A percentile compares a stretch with the other conserved stretches of the same genome.
phyloP scores from a whole-genome alignment of 2,113 vertebrate genomes.

The Alligator sinensis region DNA sequence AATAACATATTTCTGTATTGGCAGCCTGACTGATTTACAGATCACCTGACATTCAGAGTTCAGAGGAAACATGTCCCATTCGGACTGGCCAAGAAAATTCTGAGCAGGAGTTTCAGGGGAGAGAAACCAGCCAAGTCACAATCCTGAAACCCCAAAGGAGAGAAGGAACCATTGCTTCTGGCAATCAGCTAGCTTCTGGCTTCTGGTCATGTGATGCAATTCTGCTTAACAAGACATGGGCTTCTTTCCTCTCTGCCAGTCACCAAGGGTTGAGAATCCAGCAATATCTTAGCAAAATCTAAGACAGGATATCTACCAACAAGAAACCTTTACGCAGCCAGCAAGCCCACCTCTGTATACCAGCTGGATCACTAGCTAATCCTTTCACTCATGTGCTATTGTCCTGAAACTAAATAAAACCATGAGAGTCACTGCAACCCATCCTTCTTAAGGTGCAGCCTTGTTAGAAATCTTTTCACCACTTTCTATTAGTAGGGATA shows the following conservation, averaged over 20 bases:
- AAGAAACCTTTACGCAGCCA: background rate
- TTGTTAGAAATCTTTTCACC: background rate
- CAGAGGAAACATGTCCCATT: background rate
- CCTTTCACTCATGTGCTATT: background rate
- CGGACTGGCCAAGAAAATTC: background rate
- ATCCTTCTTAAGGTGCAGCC: background rate
- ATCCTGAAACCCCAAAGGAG: background rate
- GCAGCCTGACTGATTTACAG: background rate
- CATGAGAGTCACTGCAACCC: background rate
- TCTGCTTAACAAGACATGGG: background rate
- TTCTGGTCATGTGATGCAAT: background rate
- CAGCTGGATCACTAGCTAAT: background rate
- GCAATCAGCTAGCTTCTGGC: background rate
- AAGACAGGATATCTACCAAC: background rate
- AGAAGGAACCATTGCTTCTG: background rate
- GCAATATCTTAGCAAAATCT: background rate
- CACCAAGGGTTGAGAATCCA: background rate
- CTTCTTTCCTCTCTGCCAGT: background rate
- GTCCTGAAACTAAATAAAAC: background rate
- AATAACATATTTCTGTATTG: background rate
- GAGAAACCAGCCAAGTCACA: background rate
- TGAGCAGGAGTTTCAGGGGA: background rate
- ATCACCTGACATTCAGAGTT: background rate
- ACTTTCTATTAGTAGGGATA: background rate
- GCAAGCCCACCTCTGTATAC: background rate